Evolutionary conservation across 2,888 invertebrate genomes (phyloP).

Genomic region (Amiota mariae): DNA sequence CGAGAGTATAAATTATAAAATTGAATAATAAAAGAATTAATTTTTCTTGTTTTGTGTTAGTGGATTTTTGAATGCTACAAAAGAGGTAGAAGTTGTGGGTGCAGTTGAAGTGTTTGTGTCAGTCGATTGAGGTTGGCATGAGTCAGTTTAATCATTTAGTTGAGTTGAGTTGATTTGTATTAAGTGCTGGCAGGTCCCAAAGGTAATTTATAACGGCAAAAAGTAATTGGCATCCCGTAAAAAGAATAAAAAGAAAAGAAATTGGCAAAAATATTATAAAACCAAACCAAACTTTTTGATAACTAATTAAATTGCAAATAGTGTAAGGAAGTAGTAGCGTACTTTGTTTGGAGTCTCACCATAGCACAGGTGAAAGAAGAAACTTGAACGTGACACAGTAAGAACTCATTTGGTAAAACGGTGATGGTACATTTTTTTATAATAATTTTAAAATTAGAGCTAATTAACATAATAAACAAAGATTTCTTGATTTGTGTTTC

Average conservation of each 20-base stretch:
- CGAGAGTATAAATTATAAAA: slow-evolving; percentile 7
- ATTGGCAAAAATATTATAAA: background rate
- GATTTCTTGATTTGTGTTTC: too few species aligned
- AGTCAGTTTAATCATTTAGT: slow-evolving; percentile 6
- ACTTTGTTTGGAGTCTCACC: too few species aligned
- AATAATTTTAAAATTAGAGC: too few species aligned
- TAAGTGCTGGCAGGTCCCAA: slow-evolving; percentile 12
- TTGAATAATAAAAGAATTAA: slow-evolving; percentile 28
- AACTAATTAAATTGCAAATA: slow-evolving; percentile 22
- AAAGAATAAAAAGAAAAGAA: slow-evolving; percentile 7
- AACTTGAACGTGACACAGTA: too few species aligned
- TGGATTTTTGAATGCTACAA: background rate
- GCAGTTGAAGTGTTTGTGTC: background rate
- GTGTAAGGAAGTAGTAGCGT: background rate
- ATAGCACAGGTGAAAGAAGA: too few species aligned
- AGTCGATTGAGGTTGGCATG: background rate
- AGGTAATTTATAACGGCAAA: slow-evolving; percentile 20
- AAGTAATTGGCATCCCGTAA: background rate
- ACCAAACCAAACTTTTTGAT: slow-evolving; percentile 7
- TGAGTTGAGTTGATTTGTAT: background rate
- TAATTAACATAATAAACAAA: too few species aligned
- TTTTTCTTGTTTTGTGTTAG: background rate
- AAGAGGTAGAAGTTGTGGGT: background rate
- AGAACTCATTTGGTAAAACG: too few species aligned
- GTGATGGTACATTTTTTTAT: too few species aligned